These are phyloP conservation scores for Grallaria varia DNA, from an alignment of 2,113 vertebrate species.

Conservation along the genomic window DNA sequence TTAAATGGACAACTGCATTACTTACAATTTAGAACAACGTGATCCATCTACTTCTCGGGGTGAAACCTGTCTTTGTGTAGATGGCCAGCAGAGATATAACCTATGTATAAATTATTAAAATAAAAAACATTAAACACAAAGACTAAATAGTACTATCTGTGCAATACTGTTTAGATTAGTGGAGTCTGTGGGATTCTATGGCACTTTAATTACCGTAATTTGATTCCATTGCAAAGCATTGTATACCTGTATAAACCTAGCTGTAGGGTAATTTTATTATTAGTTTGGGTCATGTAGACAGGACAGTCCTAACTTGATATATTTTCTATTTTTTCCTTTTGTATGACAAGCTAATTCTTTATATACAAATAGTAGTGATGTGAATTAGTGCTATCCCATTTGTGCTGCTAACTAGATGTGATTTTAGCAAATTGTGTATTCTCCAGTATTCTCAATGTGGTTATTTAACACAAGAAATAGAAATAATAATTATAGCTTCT, in stretches of 20 bases:
- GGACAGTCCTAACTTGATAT: not conserved
- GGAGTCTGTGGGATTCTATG: not conserved
- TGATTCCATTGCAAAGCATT: not conserved
- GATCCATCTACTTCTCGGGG: not conserved
- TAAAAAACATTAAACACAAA: not conserved
- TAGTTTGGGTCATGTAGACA: not conserved
- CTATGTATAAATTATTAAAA: not conserved
- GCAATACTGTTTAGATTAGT: not conserved
- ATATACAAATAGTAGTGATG: not conserved
- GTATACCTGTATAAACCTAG: not conserved
- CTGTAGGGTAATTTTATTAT: not conserved
- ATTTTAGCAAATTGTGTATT: not conserved
- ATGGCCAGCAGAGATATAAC: not conserved
- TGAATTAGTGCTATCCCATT: not conserved
- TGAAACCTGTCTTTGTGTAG: not conserved
- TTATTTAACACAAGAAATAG: not conserved
- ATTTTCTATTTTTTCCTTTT: not conserved
- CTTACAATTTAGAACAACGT: not conserved
- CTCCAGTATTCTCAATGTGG: too few relatives aligned
- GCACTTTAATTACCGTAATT: not conserved
- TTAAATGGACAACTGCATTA: not conserved
- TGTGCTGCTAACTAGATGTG: not conserved
- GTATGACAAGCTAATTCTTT: not conserved
- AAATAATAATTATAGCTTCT: not conserved
- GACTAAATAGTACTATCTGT: not conserved